A percentile compares a stretch with the other conserved stretches of the same genome.
These are phyloP conservation scores for Elephantulus edwardii DNA, from an alignment of 2,113 vertebrate species.

Conservation along the genomic window DNA sequence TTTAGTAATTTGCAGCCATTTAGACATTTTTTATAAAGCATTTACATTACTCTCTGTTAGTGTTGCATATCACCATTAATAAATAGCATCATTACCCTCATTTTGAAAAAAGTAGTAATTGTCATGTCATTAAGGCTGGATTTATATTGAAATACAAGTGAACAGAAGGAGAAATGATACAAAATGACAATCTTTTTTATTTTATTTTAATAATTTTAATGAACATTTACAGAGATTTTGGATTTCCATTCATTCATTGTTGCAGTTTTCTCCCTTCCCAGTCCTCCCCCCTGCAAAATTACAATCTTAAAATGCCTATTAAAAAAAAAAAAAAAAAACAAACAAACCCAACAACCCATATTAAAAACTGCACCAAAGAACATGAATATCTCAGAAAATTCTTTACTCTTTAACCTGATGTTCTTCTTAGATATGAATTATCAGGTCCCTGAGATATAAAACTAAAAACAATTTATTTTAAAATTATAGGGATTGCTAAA, in stretches of 20 bases:
- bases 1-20: neutral
- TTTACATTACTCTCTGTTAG: neutral
- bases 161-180: neutral
- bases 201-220: too few species aligned
- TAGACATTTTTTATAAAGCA: neutral
- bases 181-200: neutral
- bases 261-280: too few species aligned
- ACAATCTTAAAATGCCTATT: neutral
- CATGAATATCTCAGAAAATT: neutral
- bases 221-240: too few species aligned
- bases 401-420: neutral
- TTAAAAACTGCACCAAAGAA: too few species aligned
- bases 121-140: neutral
- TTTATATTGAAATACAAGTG: neutral
- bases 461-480: neutral
- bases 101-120: slow-evolving; percentile 16
- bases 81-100: neutral
- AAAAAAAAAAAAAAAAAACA: neutral
- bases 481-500: neutral
- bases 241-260: too few species aligned
- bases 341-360: too few species aligned
- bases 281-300: too few species aligned
- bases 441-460: neutral
- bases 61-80: neutral
- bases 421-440: neutral